Percentiles rank a stretch among this genome's conserved stretches.
phyloP scores from a whole-genome alignment of 2,797 vertebrate species.

The Carapus acus region DNA sequence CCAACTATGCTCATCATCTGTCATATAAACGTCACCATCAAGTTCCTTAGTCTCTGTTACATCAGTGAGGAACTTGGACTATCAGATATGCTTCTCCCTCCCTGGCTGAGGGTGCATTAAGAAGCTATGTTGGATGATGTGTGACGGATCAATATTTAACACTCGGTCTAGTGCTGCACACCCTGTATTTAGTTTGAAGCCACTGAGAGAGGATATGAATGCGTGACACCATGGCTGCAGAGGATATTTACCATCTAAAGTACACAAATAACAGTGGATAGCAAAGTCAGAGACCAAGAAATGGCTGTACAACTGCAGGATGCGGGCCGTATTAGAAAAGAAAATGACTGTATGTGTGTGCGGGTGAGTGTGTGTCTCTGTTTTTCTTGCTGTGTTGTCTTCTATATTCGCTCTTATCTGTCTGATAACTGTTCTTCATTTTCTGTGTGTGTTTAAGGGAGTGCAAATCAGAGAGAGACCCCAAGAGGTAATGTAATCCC shows the following conservation, averaged over 20 bases:
- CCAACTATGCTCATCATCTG: constrained; percentile 11
- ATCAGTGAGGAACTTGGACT: constrained; percentile 49
- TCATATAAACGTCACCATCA: constrained; percentile 44
- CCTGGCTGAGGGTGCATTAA: constrained; percentile 31
- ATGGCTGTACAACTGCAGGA: constrained; percentile 57
- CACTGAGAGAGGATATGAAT: constrained; percentile 61
- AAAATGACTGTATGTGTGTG: constrained; percentile 15
- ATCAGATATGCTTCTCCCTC: constrained; percentile 33
- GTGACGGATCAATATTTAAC: constrained; percentile 62
- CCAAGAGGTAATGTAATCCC: constrained; percentile 55
- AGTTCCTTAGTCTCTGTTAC: constrained; percentile 61
- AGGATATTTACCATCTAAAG: constrained; percentile 65
- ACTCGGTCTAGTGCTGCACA: constrained; percentile 34
- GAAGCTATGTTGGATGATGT: constrained; percentile 36
- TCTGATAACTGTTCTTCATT: constrained; percentile 34
- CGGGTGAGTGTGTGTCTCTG: constrained; percentile 31
- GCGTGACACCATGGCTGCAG: constrained; percentile 55
- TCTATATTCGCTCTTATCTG: constrained; percentile 44
- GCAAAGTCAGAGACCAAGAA: constrained; percentile 53
- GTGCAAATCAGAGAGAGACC: constrained; percentile 26
- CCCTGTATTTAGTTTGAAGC: constrained; percentile 57
- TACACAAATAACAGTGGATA: constrained; percentile 67
- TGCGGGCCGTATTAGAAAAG: constrained; percentile 51
- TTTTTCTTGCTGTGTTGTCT: constrained; percentile 41
- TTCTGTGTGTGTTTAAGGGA: constrained; percentile 8